These are phyloP conservation scores for Chloroceryle aenea DNA, from an alignment of 2,113 vertebrate genomes.

Conservation along the genomic window DNA sequence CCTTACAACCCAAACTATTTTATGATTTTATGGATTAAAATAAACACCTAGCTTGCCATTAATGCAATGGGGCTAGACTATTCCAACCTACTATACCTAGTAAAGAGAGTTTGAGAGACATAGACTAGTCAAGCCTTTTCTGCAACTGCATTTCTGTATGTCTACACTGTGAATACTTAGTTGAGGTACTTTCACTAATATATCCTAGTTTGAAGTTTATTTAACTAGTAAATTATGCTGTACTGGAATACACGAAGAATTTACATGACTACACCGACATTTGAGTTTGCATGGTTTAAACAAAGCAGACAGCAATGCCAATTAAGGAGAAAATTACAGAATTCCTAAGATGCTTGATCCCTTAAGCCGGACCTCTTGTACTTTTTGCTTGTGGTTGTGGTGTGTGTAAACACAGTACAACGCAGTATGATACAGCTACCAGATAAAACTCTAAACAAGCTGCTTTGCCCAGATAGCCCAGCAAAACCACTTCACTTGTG, in stretches of 20 bases:
- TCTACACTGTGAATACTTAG: neutral
- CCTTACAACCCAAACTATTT: neutral
- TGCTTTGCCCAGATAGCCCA: neutral
- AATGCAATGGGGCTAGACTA: neutral
- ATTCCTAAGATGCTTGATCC: neutral
- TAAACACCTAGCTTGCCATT: neutral
- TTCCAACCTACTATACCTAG: neutral
- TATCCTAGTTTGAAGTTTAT: neutral
- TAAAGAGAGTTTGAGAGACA: neutral
- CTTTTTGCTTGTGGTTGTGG: neutral
- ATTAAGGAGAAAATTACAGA: neutral
- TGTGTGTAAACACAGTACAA: neutral
- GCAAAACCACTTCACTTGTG: neutral
- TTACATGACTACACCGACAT: neutral
- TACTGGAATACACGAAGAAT: neutral
- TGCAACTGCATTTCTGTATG: neutral
- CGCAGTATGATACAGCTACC: accelerated
- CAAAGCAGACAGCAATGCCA: constrained; percentile 3
- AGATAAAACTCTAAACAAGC: neutral
- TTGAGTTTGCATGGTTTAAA: neutral
- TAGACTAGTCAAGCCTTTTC: neutral
- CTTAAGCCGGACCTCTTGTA: neutral
- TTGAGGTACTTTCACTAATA: neutral
- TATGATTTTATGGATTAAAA: neutral
- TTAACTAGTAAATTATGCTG: neutral